Conservation (phyloP, 2,113 vertebrate genomes). For the Harpagus bidentatus region DNA sequence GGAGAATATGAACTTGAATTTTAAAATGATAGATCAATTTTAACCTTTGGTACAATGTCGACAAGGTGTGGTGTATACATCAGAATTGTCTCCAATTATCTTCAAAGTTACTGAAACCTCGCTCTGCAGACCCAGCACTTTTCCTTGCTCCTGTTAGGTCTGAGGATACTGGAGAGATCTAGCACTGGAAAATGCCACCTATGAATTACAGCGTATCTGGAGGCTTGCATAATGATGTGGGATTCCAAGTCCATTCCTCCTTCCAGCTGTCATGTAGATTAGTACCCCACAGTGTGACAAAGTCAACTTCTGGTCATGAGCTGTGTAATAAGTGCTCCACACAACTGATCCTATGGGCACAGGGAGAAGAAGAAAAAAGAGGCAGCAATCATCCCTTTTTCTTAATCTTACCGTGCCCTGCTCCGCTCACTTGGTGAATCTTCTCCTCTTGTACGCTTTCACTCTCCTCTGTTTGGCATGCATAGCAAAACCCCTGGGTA, state of each 20-base stretch:
- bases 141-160: background rate
- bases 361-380: background rate
- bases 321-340: background rate
- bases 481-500: background rate
- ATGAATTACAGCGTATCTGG: background rate
- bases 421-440: background rate
- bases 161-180: background rate
- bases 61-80: background rate
- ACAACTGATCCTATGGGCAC: background rate
- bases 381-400: background rate
- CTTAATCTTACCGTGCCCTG: background rate
- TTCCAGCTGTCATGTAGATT: background rate
- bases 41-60: background rate
- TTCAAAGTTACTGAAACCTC: background rate
- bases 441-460: background rate
- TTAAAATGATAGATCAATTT: background rate
- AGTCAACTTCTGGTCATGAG: background rate
- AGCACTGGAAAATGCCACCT: rapidly evolving
- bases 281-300: too few relatives aligned
- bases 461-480: background rate
- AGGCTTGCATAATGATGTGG: background rate
- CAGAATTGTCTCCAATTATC: background rate
- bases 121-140: background rate
- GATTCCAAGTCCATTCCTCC: background rate
- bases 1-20: background rate